Base-by-base conservation (phyloP, 2,113 vertebrate species). In the Nothoprocta perdicaria region DNA sequence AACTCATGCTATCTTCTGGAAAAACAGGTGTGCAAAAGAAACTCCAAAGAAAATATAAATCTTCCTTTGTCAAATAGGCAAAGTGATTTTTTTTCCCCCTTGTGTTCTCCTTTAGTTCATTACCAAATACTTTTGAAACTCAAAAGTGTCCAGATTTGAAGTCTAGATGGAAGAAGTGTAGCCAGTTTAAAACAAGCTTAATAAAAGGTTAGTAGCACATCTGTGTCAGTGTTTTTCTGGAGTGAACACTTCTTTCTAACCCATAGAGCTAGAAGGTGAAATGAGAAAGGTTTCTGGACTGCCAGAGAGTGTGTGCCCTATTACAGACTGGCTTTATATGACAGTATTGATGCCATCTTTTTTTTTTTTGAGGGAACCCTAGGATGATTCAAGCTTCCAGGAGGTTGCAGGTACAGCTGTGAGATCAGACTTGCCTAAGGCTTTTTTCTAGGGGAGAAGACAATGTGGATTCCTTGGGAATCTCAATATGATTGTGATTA, bases 121-220 rank as follows among this genome's bases (percentile, higher is more conserved):
- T 88, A 78, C 43, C 69, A 84, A 72, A 72, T 79, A 72, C 9
- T 79, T 88, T 21, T 84, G 58, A 80, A 89, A 73, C 86, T 72
- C 10, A 38, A 12, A 35, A 35, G 29, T 66, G 14, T 68, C 43
- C 7, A 11, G 8, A 65, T 81, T 55, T 21, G 33, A 79, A 84
- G 9, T 84, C 35, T 73, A 19, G 27, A 29, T 68, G 13, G 71
- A 75, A 76, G 11, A 78, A 8, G 48, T 40, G 35, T 86, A 69
- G 45, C 46, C 6, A 46, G 29, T 55, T 53, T 68, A 40, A 84
- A 75, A 57, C 68, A 48, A 22, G 22, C 21, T 62, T 74, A 88
- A 40, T 63, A 45, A 8, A 22, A 71, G 4, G 16, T 45, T 27
- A 22, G 55, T n/a, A 66, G 0, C 43, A 1, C 67, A 12, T 67